Conservation (phyloP, 1,140 invertebrate genomes). For the Anastrepha obliqua region DNA sequence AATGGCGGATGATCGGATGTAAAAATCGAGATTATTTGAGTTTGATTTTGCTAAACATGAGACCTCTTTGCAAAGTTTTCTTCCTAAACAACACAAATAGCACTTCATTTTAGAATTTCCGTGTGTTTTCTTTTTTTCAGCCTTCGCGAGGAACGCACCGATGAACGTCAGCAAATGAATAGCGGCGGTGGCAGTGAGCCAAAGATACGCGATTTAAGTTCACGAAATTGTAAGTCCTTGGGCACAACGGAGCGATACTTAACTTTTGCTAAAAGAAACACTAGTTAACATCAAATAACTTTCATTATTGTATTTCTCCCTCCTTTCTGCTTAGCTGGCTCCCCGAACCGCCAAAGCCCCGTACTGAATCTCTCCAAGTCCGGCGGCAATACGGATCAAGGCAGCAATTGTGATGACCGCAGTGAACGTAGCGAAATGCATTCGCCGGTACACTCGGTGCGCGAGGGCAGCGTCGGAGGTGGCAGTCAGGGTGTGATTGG, state of each 20-base stretch:
- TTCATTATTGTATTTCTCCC: not conserved
- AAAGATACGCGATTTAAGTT: conserved; percentile 87
- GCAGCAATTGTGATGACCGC: conserved; percentile 77
- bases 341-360: conserved; percentile 91
- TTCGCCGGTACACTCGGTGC: conserved; percentile 75
- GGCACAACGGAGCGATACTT: not conserved
- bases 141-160: conserved; percentile 88
- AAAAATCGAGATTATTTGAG: no score
- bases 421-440: conserved; percentile 77
- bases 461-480: conserved; percentile 69
- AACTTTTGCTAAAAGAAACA: not conserved
- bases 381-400: conserved; percentile 76
- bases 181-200: conserved; percentile 78
- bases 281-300: not conserved
- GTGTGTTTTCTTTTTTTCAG: conserved; percentile 71
- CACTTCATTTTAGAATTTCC: no score
- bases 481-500: conserved; percentile 74
- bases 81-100: no score
- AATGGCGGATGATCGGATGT: no score
- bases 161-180: conserved; percentile 78
- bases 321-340: conserved; percentile 75
- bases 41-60: no score
- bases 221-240: conserved; percentile 85
- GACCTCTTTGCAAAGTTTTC: no score
- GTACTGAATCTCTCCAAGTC: conserved; percentile 92